phyloP scores from a whole-genome alignment of 1,140 invertebrate species.

The Hylaeus volcanicus region DNA sequence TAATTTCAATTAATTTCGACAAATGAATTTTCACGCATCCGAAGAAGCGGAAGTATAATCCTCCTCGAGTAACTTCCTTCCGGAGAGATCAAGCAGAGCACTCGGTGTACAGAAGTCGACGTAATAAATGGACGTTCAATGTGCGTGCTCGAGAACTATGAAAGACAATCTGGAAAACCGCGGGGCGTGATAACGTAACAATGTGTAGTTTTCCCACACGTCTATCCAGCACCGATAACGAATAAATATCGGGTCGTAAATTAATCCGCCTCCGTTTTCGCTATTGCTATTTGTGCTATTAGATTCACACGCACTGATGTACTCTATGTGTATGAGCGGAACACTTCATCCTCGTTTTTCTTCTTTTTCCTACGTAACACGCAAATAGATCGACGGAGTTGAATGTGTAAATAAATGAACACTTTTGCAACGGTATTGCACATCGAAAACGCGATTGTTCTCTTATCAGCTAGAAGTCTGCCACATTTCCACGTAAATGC shows the following conservation, averaged over 20 bases:
- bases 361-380: background rate
- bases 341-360: no score
- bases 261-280: background rate
- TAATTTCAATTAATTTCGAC: no score
- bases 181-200: background rate
- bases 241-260: background rate
- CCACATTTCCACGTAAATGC: background rate
- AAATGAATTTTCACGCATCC: background rate
- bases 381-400: no score
- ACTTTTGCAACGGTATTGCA: no score
- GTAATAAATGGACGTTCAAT: background rate
- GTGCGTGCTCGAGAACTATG: background rate
- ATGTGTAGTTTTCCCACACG: background rate
- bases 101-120: background rate
- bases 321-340: background rate
- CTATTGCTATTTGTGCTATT: background rate
- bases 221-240: background rate
- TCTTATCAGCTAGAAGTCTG: no score
- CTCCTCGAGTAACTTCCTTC: background rate
- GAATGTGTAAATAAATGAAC: no score
- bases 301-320: background rate
- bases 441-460: no score
- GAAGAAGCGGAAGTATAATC: background rate
- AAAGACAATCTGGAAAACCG: slow-evolving; percentile 1
- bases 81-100: background rate